phyloP scores from a whole-genome alignment of 2,888 invertebrate species.

The Litoditis marina region DNA sequence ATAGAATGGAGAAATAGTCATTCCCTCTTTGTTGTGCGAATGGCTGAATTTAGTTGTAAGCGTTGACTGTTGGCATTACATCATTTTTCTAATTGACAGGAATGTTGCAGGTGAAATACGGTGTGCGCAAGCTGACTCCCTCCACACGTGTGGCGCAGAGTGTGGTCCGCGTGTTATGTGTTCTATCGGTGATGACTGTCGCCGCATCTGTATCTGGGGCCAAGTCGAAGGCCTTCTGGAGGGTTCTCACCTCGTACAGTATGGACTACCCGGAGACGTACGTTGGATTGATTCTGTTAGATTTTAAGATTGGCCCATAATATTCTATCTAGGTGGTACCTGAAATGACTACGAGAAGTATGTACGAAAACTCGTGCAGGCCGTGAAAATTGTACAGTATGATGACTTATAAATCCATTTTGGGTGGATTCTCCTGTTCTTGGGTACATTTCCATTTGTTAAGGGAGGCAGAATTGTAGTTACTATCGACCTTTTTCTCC shows the following conservation, averaged over 20 bases:
- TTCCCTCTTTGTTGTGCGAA: too few species aligned
- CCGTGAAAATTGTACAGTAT: too few species aligned
- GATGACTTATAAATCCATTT: too few species aligned
- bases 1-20: too few species aligned
- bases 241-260: conserved; percentile 17
- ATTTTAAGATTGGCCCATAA: too few species aligned
- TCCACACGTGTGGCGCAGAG: conserved; percentile 32
- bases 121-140: conserved; percentile 48
- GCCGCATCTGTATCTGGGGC: neutral
- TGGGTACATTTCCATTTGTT: too few species aligned
- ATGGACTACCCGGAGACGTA: conserved; percentile 23
- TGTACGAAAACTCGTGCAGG: too few species aligned
- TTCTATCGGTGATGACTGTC: conserved; percentile 21
- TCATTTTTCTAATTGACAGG: neutral
- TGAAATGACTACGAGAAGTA: too few species aligned
- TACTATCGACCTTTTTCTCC: neutral
- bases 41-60: too few species aligned
- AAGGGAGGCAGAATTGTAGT: too few species aligned
- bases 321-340: too few species aligned
- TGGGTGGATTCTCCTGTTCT: too few species aligned
- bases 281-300: conserved; percentile 3
- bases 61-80: neutral
- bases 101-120: conserved; percentile 52
- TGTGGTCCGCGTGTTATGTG: conserved; percentile 27
- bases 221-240: conserved; percentile 12